Base-by-base conservation (phyloP, 2,888 invertebrate species). In the Pseudococcus longispinus region DNA sequence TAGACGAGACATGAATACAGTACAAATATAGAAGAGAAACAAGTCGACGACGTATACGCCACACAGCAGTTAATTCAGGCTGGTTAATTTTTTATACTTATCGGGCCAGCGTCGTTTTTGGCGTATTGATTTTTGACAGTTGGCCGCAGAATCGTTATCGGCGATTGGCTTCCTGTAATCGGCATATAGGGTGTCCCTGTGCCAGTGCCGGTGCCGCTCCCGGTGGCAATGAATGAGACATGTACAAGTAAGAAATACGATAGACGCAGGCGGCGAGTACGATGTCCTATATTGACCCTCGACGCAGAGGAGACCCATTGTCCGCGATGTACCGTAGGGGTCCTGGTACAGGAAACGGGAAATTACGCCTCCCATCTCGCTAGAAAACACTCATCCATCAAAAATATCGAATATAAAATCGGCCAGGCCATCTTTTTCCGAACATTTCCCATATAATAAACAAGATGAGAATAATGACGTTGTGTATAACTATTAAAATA, bases 331-430 rank as follows among this genome's bases (percentile, higher is more conserved):
- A 42, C 77, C 77, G 77, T 32, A 80, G 77, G 77, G 77, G 77
- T 80, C 77, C 77, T 42, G 23, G 29, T 42, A 42, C 77, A 80
- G 77, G 77, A 80, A 80, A 80, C 77, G 77, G 77, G 77, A 80
- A 80, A 80, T 80, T 80, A 80, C 77, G 77, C 77, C 77, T 80
- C 77, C 29, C 77, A 29, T 80, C 77, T 42, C 20, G 77, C 37
- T 37, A 80, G 70, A 83, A 83, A 83, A 83, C 83, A 83, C 83
- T 83, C 83, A 83, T 83, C 83, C 83, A 83, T 83, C 83, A 83
- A 83, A 83, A 83, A 83, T 83, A 83, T 83, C 83, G 83, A 83
- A 83, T 83, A 83, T 46, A 51, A 46, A 83, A 83, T 83, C 83
- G 51, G 83, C 51, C 32, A 55, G 46, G 51, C 51, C 83, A 46